Base-by-base conservation (phyloP, 2,888 invertebrate species). In the Polietes domitor region DNA sequence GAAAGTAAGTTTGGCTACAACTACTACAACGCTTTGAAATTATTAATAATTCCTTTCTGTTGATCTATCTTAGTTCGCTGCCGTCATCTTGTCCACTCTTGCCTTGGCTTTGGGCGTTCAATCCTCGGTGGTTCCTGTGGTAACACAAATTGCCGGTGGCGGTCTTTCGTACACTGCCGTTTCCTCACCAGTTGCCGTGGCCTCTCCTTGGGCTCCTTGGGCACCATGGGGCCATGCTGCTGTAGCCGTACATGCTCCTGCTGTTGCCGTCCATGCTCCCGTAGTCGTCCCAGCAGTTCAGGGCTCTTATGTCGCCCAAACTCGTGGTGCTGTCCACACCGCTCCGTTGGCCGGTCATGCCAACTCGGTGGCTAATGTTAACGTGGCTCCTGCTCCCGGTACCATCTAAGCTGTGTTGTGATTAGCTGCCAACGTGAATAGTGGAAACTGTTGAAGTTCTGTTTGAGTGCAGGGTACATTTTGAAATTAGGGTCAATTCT, bases 81-180 rank as follows among this genome's bases (percentile, higher is more conserved):
- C 86, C 72, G 86, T 87, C 47, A 82, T 87, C 80, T 86, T 91
- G 85, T 87, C 89, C 85, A 88, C 89, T 82, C 88, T 92, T 88
- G 91, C 90, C 82, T 89, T 92, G 55, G 89, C 89, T 86, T 86
- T 90, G 88, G 89, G 90, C 80, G 89, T 88, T 21, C 89, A 92
- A 86, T 88, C 90, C 10, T 90, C 91, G 3, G 82, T 90, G 77
- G 86, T 90, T 78, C 89, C 90, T 21, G 88, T 85, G 21, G 53
- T 80, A n/a, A 85, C 85, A 58, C 73, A 87, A 82, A 58, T 87
- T 21, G 86, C 87, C 32, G 87, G 87, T n/a, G 75, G 82, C 19
- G 90, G 90, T 73, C 87, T 90, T 15, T 89, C 89, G n/a, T 91
- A 88, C 53, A 91, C 91, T 19, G 90, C 90, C 41, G 87, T 87